Evolutionary conservation across 2,797 vertebrate genomes (phyloP).

Genomic region (Tinamus major): DNA sequence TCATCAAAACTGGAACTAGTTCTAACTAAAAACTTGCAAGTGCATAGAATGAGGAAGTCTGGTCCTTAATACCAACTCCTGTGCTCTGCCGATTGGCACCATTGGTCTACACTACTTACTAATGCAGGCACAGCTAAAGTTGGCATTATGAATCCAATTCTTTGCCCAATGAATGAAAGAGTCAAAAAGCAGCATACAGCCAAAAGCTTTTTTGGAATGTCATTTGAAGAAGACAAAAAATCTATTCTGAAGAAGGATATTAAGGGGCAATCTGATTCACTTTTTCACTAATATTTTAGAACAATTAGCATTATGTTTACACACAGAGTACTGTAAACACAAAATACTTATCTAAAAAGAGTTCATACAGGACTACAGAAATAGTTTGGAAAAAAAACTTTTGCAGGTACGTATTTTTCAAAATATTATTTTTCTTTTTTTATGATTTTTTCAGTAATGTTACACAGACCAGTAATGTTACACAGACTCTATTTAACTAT

Average conservation of each 20-base stretch:
- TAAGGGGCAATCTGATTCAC: not conserved
- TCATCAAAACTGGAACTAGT: not conserved
- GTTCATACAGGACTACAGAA: not conserved
- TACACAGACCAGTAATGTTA: not conserved
- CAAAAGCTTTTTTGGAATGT: not conserved
- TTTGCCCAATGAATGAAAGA: not conserved
- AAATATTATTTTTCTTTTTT: not conserved
- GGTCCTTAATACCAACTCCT: not conserved
- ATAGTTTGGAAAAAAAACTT: not conserved
- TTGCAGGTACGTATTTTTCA: not conserved
- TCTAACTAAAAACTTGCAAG: not conserved
- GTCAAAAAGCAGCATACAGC: not conserved
- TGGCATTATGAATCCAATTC: not conserved
- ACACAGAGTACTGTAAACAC: not conserved
- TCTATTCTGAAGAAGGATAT: not conserved
- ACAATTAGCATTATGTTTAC: not conserved
- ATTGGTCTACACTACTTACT: not conserved
- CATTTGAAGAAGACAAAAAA: not conserved
- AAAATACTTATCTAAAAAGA: not conserved
- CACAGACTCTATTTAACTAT: not conserved
- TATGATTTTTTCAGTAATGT: not conserved
- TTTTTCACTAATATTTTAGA: not conserved
- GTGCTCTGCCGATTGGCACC: not conserved
- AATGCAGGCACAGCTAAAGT: not conserved
- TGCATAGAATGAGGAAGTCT: accelerated